A percentile compares a stretch with the other conserved stretches of the same genome.
Conservation (phyloP, 2,797 vertebrate species). For the Sphenopsis melanotis region DNA sequence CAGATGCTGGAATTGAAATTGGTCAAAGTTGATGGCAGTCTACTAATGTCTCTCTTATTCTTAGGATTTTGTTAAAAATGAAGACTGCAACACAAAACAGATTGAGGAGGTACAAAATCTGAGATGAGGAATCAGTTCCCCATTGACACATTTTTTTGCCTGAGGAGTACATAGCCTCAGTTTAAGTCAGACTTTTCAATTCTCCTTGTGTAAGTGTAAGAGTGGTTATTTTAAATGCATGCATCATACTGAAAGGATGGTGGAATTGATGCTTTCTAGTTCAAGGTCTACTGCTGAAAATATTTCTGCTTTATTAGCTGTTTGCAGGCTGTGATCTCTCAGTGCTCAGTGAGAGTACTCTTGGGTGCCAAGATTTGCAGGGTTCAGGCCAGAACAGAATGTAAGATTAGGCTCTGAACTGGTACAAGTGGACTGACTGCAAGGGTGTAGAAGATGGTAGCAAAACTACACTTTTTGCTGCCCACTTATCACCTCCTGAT, state of each 20-base stretch:
- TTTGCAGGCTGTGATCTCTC: neutral
- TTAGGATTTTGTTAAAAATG: conserved; percentile 4
- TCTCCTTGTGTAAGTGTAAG: neutral
- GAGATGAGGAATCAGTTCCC: conserved; percentile 14
- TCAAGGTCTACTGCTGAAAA: conserved; percentile 43
- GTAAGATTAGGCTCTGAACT: neutral
- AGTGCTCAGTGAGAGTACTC: neutral
- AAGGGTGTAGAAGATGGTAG: neutral
- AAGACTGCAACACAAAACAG: conserved; percentile 2
- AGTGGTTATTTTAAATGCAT: conserved; percentile 40
- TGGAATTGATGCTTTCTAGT: conserved; percentile 23
- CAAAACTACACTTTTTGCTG: neutral
- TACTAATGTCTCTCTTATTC: neutral
- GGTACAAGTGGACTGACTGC: neutral
- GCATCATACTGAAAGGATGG: conserved; percentile 9
- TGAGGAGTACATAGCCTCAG: neutral
- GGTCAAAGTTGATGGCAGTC: neutral
- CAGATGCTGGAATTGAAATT: neutral
- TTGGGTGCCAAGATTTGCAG: conserved; percentile 19
- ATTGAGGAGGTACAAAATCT: neutral
- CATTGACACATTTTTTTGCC: conserved; percentile 12
- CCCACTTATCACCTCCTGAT: neutral
- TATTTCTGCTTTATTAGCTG: conserved; percentile 45
- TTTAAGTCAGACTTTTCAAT: neutral
- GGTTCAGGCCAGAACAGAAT: conserved; percentile 12